Base-by-base conservation (phyloP, 1,140 invertebrate species). In the Andrena cerasifolii region DNA sequence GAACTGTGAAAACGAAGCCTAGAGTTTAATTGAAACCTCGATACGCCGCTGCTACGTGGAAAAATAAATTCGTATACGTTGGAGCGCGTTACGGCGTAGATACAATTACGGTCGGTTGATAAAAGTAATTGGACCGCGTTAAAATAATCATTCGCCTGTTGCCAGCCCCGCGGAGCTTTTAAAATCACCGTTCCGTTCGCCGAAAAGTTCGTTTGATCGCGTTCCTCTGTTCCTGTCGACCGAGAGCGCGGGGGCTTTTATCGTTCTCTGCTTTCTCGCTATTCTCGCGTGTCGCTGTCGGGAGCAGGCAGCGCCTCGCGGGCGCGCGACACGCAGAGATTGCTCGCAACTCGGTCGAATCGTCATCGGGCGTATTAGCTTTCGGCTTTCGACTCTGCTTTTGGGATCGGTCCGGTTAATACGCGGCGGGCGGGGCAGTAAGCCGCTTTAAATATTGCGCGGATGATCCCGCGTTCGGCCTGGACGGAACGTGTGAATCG, bases 371-470 rank as follows among this genome's bases (percentile, higher is more conserved):
- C 7, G 36, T 36, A 59, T 59, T 59, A 59, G 31, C 36, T 59
- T 36, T 59, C 31, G 56, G 10, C 28, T 21, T 8, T 51, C 43
- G 58, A 62, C 51, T 73, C 56, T 28, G 43, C 26, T 72, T 49
- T 40, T 56, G 45, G 31, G 26, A 53, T 51, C 58, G 43, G 24
- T 21, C 28, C 70, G 43, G 53, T n/a, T 31, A 62, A 63, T 51
- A 31, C 28, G 53, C 31, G 58, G 33, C 21, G 31, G 21, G 18
- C 40, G 21, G 28, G 31, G 45, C 70, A 28, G 16, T 51, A 73
- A 73, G 70, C 70, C 24, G 59, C 12, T 24, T 12, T n/a, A 12
- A 63, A 73, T 63, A 61, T 63, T 73, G n/a, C 28, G 5, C 33
- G 12, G 33, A 63, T 73, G 40, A 63, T 73, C 56, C 40, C 62